A percentile compares a stretch with the other conserved stretches of the same genome.
Conservation (phyloP, 2,113 vertebrate genomes). For the Xerus inauris region DNA sequence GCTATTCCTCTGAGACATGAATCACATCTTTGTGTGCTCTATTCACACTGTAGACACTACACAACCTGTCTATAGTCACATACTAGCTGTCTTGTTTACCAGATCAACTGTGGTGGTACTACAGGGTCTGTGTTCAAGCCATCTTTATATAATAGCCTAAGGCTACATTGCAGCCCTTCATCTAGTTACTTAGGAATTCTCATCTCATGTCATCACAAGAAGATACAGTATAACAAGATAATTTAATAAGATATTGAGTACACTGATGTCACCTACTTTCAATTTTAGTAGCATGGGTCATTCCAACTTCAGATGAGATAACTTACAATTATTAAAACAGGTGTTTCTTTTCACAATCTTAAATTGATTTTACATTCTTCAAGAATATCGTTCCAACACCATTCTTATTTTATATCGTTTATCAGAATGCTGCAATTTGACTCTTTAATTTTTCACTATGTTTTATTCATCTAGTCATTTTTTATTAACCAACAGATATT, state of each 20-base stretch:
- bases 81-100: neutral
- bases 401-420: neutral
- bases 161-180: neutral
- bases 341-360: neutral
- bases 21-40: neutral
- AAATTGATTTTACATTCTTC: neutral
- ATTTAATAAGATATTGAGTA: neutral
- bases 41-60: accelerated
- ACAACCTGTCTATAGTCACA: neutral
- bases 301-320: neutral
- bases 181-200: neutral
- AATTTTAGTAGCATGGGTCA: neutral
- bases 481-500: neutral
- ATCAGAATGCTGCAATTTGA: neutral
- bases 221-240: neutral
- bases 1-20: neutral
- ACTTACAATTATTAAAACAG: neutral
- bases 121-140: too few species aligned
- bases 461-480: neutral
- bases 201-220: neutral
- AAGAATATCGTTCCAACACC: neutral
- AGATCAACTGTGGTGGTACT: accelerated
- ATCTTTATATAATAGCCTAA: accelerated
- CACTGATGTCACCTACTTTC: neutral
- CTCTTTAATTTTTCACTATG: neutral